A percentile compares a stretch with the other conserved stretches of the same genome.
Evolutionary conservation across 2,888 invertebrate species (phyloP).

Genomic region (Ditylenchus weischeri): DNA sequence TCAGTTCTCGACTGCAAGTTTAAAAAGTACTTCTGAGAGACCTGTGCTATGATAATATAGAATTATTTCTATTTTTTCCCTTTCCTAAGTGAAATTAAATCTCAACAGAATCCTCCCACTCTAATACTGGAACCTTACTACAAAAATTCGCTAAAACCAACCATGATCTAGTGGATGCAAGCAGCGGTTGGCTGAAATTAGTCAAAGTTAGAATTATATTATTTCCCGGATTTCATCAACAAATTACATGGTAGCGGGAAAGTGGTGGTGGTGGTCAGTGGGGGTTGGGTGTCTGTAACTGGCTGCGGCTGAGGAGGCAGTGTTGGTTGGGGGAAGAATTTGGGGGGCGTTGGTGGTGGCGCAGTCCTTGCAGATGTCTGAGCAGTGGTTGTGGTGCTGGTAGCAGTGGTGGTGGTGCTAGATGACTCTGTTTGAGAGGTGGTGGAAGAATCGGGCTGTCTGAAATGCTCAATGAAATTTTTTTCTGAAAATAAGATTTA

Average conservation of each 20-base stretch:
- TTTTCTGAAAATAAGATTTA: background rate
- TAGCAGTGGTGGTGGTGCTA: background rate
- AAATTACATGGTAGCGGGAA: conserved; percentile 22
- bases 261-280: conserved; percentile 26
- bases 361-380: background rate
- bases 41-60: too few relatives aligned
- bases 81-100: too few relatives aligned
- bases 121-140: background rate
- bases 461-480: background rate
- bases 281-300: conserved; percentile 13
- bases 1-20: too few relatives aligned
- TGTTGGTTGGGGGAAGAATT: conserved; percentile 13
- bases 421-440: too few relatives aligned
- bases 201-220: background rate
- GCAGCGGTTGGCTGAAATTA: conserved; percentile 53
- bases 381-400: background rate
- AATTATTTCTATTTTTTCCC: too few relatives aligned
- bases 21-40: too few relatives aligned
- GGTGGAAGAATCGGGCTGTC: too few relatives aligned
- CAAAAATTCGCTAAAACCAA: background rate
- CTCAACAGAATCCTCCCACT: background rate
- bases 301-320: conserved; percentile 2
- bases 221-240: background rate
- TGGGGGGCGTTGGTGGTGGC: too few relatives aligned
- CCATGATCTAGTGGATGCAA: conserved; percentile 42